Base-by-base conservation (phyloP, 2,113 vertebrate species). In the Lasiurus borealis region DNA sequence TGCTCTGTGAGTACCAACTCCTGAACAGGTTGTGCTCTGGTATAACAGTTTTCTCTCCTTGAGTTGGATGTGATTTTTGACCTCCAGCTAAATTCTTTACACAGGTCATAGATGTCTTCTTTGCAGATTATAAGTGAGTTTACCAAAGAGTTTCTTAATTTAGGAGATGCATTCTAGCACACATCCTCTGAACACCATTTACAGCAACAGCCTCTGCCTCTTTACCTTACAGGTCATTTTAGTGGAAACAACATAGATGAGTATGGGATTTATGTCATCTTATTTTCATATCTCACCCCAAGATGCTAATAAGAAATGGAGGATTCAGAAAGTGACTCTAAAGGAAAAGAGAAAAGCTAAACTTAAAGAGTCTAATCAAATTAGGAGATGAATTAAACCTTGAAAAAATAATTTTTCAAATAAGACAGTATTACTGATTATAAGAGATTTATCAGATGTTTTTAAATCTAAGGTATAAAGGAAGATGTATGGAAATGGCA, bases 391-490 rank as follows among this genome's bases (percentile, higher is more conserved):
- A 76, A 59, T 76, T 78, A 93, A 23, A 44, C 19, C 25, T 68
- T 50, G 19, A 92, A 78, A 29, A 93, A 88, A 77, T 71, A 57
- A 95, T 29, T 50, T 44, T 92, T 96, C 50, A 91, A 68, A 72
- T 12, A 57, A 75, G 19, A 52, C 3, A 90, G 4, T 11, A 44
- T 57, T 71, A 87, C 8, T 90, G 85, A 72, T 90, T 66, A 54
- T 59, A 44, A 52, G 40, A 83, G 34, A 87, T 82, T 75, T 81
- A 78, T 40, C 27, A 89, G 62, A 69, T 94, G 23, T 14, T 91
- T 92, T 85, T 57, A 52, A 88, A 95, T 72, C 64, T 62, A 91
- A 88, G 31, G 31, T 78, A 1, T 89, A 14, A 31, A 66, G 8
- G 40, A 50, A 18, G 34, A 75, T 57, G 44, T 69, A 14, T 57